These are phyloP conservation scores for Buteo buteo DNA, from an alignment of 2,113 vertebrate species.

Conservation along the genomic window DNA sequence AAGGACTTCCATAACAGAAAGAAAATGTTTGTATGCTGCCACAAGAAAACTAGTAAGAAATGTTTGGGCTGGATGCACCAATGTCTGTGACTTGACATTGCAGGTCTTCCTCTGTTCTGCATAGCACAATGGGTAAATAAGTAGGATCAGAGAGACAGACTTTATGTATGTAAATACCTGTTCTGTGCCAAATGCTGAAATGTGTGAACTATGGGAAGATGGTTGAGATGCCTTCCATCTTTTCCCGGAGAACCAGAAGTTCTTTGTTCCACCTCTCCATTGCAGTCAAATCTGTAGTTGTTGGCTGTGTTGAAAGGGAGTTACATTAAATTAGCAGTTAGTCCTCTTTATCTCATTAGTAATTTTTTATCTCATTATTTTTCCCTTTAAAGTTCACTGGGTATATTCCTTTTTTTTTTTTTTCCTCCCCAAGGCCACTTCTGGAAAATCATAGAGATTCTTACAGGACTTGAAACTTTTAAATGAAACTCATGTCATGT, in stretches of 20 bases:
- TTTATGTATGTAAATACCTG: not conserved
- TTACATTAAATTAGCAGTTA: not conserved
- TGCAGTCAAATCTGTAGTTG: not conserved
- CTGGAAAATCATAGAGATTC: not conserved
- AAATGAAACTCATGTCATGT: not conserved
- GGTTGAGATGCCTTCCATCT: not conserved
- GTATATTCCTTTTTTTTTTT: not conserved
- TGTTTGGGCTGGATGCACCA: not conserved
- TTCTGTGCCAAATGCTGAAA: not conserved
- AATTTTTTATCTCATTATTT: not conserved
- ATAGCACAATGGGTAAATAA: not conserved
- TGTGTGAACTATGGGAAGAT: not conserved
- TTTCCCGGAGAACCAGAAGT: not conserved
- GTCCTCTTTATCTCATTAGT: not conserved
- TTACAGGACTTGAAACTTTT: not conserved
- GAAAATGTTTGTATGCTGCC: not conserved
- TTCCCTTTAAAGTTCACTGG: not conserved
- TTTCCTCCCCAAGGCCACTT: not conserved
- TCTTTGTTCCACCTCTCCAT: not conserved
- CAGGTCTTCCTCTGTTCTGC: not conserved
- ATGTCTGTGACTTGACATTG: not conserved
- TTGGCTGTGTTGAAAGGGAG: not conserved
- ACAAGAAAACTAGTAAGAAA: not conserved
- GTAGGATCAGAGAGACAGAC: too few relatives aligned
- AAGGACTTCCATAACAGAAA: not conserved